phyloP scores from a whole-genome alignment of 2,888 invertebrate species.

The Venustoraphidia nigricollis region DNA sequence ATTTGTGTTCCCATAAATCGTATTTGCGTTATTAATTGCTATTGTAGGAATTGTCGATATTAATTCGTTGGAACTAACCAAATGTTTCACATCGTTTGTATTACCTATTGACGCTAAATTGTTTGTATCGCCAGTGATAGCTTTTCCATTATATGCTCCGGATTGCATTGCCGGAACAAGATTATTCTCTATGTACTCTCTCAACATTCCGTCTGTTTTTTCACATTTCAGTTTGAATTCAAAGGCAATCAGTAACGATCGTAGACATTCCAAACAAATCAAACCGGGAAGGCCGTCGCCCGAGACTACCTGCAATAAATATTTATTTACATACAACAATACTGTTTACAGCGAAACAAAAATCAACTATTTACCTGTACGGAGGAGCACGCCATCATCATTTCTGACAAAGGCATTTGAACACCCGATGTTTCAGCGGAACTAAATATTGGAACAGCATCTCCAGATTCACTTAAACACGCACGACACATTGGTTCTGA shows the following conservation, averaged over 20 bases:
- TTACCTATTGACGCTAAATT: not conserved
- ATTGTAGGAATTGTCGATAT: conserved; percentile 4
- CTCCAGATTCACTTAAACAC: conserved; percentile 23
- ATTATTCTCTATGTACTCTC: conserved; percentile 16
- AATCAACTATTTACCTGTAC: conserved; percentile 20
- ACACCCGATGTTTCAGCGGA: conserved; percentile 19
- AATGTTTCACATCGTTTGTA: conserved; percentile 3
- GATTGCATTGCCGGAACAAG: conserved; percentile 1
- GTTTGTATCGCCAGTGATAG: conserved; percentile 4
- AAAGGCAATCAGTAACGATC: conserved; percentile 23
- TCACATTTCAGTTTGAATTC: conserved; percentile 27
- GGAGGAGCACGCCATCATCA: conserved; percentile 27
- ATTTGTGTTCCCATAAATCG: conserved; percentile 3
- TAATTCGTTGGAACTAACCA: conserved; percentile 4
- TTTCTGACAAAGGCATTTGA: conserved; percentile 23
- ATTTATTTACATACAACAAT: not conserved
- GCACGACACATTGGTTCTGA: conserved; percentile 23
- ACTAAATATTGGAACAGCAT: conserved; percentile 24
- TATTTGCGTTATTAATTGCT: conserved; percentile 7
- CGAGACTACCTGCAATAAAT: conserved; percentile 18
- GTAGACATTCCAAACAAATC: conserved; percentile 24
- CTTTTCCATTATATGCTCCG: not conserved
- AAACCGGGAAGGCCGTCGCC: conserved; percentile 25
- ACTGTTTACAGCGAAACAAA: conserved; percentile 3
- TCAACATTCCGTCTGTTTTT: conserved; percentile 23